Conservation (phyloP, 2,888 invertebrate genomes). For the Endotricha flammealis region DNA sequence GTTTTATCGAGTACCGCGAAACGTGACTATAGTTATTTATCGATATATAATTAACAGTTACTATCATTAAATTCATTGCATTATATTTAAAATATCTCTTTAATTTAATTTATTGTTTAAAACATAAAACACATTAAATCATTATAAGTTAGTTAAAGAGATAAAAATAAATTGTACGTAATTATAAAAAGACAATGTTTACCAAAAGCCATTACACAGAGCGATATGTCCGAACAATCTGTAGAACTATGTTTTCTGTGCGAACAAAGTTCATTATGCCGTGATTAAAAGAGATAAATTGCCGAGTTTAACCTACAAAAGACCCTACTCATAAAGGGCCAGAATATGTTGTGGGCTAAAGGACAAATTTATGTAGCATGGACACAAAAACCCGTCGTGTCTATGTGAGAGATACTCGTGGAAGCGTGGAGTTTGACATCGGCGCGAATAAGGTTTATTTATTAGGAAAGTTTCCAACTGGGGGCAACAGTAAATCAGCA, state of each 20-base stretch:
- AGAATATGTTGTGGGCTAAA: constrained; percentile 54
- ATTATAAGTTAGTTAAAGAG: too few relatives aligned
- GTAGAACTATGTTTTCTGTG: constrained; percentile 27
- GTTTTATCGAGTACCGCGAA: too few relatives aligned
- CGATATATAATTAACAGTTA: too few relatives aligned
- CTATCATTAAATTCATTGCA: too few relatives aligned
- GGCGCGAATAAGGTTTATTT: constrained; percentile 71
- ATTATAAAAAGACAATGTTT: constrained; percentile 13
- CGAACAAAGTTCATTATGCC: constrained; percentile 54
- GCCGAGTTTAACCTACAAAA: constrained; percentile 50
- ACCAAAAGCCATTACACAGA: constrained; percentile 19
- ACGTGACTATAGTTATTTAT: too few relatives aligned
- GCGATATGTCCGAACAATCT: constrained; percentile 22
- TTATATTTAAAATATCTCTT: too few relatives aligned
- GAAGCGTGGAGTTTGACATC: constrained; percentile 65
- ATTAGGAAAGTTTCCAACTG: constrained; percentile 68
- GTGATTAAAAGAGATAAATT: constrained; percentile 68
- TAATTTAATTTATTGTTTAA: too few relatives aligned
- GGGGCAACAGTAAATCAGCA: constrained; percentile 63
- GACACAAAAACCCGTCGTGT: constrained; percentile 37
- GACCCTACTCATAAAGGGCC: constrained; percentile 68
- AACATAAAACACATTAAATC: too few relatives aligned
- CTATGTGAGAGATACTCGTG: constrained; percentile 58
- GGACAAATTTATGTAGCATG: constrained; percentile 62
- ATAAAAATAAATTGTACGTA: background rate